Evolutionary conservation across 2,888 invertebrate species (phyloP).

Genomic region (Caenorhabditis sp.): DNA sequence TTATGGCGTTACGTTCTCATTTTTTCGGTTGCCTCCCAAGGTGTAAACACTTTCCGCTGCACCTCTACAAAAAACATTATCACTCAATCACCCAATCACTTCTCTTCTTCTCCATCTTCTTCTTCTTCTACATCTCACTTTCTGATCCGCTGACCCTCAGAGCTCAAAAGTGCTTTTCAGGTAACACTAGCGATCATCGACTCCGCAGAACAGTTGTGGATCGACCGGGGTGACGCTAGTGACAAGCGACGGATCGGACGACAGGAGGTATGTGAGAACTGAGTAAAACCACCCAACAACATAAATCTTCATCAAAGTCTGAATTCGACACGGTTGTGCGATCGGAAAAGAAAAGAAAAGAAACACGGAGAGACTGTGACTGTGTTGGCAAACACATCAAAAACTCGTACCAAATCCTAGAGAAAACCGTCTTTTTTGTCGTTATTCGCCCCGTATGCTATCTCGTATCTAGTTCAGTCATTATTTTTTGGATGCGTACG

Average conservation of each 20-base stretch:
- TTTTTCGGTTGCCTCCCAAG: constrained; percentile 13
- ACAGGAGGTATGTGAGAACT: constrained; percentile 50
- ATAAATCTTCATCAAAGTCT: constrained; percentile 53
- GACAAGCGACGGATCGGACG: constrained; percentile 52
- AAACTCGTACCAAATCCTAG: no score
- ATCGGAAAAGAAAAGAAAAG: background rate
- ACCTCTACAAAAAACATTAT: constrained; percentile 14
- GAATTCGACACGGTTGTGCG: constrained; percentile 39
- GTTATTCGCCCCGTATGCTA: no score
- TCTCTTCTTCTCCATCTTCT: constrained; percentile 1
- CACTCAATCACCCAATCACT: background rate
- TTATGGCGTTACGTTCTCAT: constrained; percentile 47
- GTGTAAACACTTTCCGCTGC: constrained; percentile 41
- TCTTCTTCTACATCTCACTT: background rate
- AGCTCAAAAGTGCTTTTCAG: background rate
- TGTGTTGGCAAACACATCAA: no score
- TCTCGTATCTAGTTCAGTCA: constrained; percentile 39
- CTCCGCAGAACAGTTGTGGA: constrained; percentile 55
- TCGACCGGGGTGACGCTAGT: constrained; percentile 43
- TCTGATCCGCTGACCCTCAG: background rate
- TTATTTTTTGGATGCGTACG: constrained; percentile 6
- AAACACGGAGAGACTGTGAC: constrained; percentile 1
- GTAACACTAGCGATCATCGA: constrained; percentile 33
- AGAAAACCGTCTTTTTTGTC: no score
- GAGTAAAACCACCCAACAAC: constrained; percentile 34